Evolutionary conservation across 2,113 vertebrate species (phyloP), one percentile per base, ranked within the genome.

Genomic region (Myiagra hebetior): DNA sequence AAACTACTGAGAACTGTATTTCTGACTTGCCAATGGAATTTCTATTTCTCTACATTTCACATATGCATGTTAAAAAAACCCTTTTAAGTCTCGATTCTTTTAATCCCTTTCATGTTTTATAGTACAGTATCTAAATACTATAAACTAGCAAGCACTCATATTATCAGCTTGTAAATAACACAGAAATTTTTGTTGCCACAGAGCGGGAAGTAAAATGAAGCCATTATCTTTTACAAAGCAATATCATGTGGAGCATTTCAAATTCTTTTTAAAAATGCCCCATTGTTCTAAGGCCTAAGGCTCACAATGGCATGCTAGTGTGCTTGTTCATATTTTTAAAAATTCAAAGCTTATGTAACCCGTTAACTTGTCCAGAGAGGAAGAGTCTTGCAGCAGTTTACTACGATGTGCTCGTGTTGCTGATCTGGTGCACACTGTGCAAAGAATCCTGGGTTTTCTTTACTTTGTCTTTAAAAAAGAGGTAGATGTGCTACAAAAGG

Each of bases 151-250:
- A 89, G 44, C 42, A 57, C 14, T 68, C 37, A 17, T 21, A 53
- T 84, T 95, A 92, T 85, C 80, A 69, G 70, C 85, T 91, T 69
- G 81, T 90, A 93, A 91, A 85, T 91, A 85, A 50, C 76, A 59
- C 37, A 90, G 68, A 77, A 77, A 49, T 50, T 87, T 82, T 85
- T 90, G 63, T 93, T 89, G 50, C 75, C 44, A 39, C 55, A 74
- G 49, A 95, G 72, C 10, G 6, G 79, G 79, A 85, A 91, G 57
- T 77, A 91, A 95, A 95, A 95, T 72, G 90, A 88, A 68, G 63
- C 80, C 53, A 77, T 95, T 97, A 94, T 97, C 85, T 96, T 90
- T 90, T 81, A 74, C 78, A 90, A 90, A 91, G 91, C 85, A 90
- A 37, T 89, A 91, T 93, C 74, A 85, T 79, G 93, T 0, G 0